Percentiles rank a stretch among this genome's conserved stretches.
Evolutionary conservation across 2,888 invertebrate species (phyloP).

Genomic region (Callosobruchus maculatus): DNA sequence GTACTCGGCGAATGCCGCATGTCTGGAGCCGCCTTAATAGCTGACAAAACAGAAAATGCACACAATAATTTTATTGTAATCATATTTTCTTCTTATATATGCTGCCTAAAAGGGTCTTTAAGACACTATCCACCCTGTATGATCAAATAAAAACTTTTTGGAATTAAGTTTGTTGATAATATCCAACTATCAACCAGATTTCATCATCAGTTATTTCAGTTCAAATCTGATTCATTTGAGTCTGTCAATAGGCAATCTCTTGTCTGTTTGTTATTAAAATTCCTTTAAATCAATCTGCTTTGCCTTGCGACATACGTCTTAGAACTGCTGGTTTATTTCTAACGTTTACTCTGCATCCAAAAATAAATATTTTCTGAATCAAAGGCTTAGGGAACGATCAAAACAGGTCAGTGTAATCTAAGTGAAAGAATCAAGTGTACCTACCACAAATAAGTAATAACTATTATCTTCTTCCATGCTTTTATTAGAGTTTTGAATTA

Average conservation of each 20-base stretch:
- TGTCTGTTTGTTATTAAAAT: neutral
- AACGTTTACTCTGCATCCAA: neutral
- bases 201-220: neutral
- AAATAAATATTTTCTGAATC: neutral
- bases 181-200: neutral
- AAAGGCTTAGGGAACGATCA: neutral
- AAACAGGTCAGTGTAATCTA: neutral
- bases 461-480: too few relatives aligned
- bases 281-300: neutral
- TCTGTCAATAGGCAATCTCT: neutral
- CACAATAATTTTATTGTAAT: too few relatives aligned
- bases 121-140: neutral
- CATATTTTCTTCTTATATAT: too few relatives aligned
- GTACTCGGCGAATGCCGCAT: too few relatives aligned
- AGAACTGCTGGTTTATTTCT: neutral
- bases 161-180: neutral
- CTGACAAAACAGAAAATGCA: too few relatives aligned
- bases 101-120: too few relatives aligned
- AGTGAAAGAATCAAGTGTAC: too few relatives aligned
- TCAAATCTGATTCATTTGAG: neutral
- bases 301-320: neutral
- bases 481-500: too few relatives aligned
- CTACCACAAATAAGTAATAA: too few relatives aligned
- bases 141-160: neutral
- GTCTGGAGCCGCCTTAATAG: too few relatives aligned